Evolutionary conservation across 2,888 invertebrate species (phyloP).

Genomic region (Crocallis elinguaria): DNA sequence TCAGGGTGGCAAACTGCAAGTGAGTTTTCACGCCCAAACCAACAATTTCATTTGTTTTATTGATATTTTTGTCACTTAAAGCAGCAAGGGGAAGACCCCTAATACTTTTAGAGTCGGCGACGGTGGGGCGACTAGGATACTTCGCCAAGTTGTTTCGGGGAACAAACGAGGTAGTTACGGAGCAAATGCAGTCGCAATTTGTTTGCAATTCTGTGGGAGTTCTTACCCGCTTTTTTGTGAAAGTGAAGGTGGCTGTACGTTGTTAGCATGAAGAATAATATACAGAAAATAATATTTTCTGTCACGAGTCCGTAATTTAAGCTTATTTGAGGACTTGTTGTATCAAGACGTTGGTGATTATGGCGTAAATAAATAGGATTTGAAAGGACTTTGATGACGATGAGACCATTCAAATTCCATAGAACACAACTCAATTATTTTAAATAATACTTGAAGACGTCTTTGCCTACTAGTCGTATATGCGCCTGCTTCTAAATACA

Average conservation of each 20-base stretch:
- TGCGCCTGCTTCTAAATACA: no score
- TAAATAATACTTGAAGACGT: no score
- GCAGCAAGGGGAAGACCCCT: constrained; percentile 23
- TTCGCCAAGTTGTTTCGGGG: constrained; percentile 36
- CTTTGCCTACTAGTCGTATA: no score
- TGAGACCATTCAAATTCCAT: no score
- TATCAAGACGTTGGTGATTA: no score
- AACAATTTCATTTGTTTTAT: constrained; percentile 66
- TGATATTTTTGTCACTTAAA: constrained; percentile 56
- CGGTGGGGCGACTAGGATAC: constrained; percentile 33
- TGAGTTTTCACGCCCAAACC: constrained; percentile 30
- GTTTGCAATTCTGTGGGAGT: constrained; percentile 41
- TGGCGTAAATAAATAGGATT: no score
- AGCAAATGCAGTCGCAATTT: constrained; percentile 51
- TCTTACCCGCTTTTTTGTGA: constrained; percentile 31
- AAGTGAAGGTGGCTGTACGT: neutral
- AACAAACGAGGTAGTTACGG: constrained; percentile 47
- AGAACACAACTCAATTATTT: no score
- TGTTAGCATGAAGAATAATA: neutral
- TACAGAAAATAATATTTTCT: neutral
- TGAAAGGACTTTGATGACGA: no score
- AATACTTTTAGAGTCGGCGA: constrained; percentile 27
- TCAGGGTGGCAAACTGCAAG: constrained; percentile 4
- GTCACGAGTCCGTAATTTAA: neutral
- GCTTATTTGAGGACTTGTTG: neutral